These are phyloP conservation scores for Fregata magnificens DNA, from an alignment of 2,113 vertebrate species.

Conservation along the genomic window DNA sequence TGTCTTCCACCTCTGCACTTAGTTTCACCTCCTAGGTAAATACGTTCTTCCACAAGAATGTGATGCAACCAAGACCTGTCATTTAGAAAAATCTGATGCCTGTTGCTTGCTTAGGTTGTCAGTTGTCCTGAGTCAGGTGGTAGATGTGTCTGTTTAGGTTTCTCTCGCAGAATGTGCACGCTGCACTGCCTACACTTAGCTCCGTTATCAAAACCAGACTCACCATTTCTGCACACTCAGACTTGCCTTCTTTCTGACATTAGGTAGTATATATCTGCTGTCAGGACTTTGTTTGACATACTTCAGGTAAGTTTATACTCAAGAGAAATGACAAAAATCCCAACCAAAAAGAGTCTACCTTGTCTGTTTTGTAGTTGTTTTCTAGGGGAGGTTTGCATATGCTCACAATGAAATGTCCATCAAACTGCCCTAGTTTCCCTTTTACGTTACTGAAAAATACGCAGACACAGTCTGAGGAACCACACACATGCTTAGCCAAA, in stretches of 20 bases:
- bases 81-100: neutral
- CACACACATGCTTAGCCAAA: accelerated
- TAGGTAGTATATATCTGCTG: neutral
- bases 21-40: neutral
- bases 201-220: neutral
- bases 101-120: neutral
- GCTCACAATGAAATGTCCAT: neutral
- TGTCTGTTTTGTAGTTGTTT: neutral
- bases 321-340: neutral
- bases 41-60: neutral
- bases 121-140: neutral
- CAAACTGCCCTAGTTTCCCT: neutral
- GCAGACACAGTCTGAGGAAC: neutral
- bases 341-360: neutral
- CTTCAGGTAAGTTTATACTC: neutral
- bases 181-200: neutral
- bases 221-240: neutral
- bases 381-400: neutral
- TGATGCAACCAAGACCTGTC: neutral
- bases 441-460: neutral
- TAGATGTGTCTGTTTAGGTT: neutral
- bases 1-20: neutral
- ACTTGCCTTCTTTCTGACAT: neutral
- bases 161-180: neutral
- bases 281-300: neutral